Base-by-base conservation (phyloP, 2,888 invertebrate species). In the Panopea generosa region DNA sequence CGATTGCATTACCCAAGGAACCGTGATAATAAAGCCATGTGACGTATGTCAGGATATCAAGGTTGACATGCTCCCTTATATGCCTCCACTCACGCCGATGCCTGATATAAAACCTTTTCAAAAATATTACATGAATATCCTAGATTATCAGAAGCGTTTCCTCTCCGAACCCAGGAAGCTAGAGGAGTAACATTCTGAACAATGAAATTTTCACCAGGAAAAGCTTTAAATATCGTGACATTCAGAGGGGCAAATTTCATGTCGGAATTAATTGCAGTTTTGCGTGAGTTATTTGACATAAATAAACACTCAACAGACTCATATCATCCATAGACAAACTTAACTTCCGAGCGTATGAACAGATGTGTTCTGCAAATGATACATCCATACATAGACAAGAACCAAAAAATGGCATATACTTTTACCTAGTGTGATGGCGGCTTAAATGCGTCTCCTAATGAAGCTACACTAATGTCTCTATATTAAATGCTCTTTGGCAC, bases 161-260 rank as follows among this genome's bases (percentile, higher is more conserved):
- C n/a, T n/a, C n/a, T n/a, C n/a, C 75, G 2, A 43, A 68, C 77
- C 9, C 75, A 73, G 49, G 79, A 77, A 55, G 79, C 82, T 11
- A 55, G 49, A 18, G 76, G 76, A 60, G 68, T 83, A 9, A 59
- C 20, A 66, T 76, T 45, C 56, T 82, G 1, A 82, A 71, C 49
- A 59, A 65, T 22, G 73, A 83, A 57, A 75, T 84, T 11, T 73
- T 84, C 61, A 56, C 73, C 7, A 60, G 83, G 20, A 83, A 77
- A 73, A 6, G 77, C 74, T 20, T 26, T 49, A 14, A 47, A 59
- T 14, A 49, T 84, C 2, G 66, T 83, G 11, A 69, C 74, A 33
- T 83, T 82, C 53, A 60, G 83, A 72, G 82, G 81, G 26, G 29
- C 60, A 43, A 77, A 77, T 47, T 84, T 82, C 50, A 70, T 78